phyloP scores from a whole-genome alignment of 2,797 vertebrate species.

The Syndactyla subalaris region DNA sequence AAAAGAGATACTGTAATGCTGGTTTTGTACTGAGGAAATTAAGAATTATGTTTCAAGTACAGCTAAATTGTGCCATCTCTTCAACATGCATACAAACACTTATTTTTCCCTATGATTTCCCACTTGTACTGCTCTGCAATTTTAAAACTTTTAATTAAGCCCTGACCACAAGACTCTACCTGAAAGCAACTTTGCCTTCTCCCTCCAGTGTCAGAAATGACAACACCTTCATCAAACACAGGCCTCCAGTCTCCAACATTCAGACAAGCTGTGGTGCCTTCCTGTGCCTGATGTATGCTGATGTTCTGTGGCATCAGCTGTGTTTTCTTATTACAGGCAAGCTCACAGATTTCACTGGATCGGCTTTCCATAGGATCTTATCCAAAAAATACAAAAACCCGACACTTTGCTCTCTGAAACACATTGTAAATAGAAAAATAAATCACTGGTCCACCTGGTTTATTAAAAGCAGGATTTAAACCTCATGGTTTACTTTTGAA shows the following conservation, averaged over 20 bases:
- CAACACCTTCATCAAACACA: background rate
- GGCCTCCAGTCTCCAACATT: fast-evolving
- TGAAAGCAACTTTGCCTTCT: background rate
- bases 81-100: fast-evolving
- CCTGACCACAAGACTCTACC: background rate
- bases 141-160: background rate
- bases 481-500: background rate
- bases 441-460: background rate
- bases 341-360: background rate
- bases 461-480: background rate
- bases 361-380: background rate
- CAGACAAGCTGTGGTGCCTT: background rate
- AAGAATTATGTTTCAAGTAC: background rate
- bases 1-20: background rate
- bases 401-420: background rate
- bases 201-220: background rate
- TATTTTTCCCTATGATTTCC: background rate
- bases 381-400: background rate
- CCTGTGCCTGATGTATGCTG: background rate
- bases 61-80: background rate
- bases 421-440: background rate
- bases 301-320: background rate
- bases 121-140: background rate
- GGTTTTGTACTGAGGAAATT: background rate
- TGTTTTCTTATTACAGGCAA: background rate